phyloP scores from a whole-genome alignment of 2,888 invertebrate species.

The Heteromyza rotundicornis region DNA sequence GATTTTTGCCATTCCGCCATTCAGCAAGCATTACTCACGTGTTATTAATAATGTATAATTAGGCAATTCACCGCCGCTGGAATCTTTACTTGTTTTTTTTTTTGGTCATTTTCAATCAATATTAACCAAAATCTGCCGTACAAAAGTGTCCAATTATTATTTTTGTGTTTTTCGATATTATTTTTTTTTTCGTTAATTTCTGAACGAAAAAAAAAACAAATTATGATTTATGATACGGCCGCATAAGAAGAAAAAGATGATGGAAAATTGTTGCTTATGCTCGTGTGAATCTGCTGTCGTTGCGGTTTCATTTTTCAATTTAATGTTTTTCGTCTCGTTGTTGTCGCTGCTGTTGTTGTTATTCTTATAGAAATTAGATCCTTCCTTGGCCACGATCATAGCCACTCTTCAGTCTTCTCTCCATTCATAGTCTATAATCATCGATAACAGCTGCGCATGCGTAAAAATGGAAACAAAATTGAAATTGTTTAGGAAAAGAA shows the following conservation, averaged over 20 bases:
- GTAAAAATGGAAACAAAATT: constrained; percentile 32
- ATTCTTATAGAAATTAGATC: constrained; percentile 30
- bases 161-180: too few species aligned
- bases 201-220: too few species aligned
- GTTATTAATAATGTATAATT: constrained; percentile 17
- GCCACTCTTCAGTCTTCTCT: constrained; percentile 18
- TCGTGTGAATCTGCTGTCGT: constrained; percentile 31
- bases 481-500: constrained; percentile 16
- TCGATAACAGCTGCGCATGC: constrained; percentile 31
- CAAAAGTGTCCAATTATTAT: too few species aligned
- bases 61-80: neutral
- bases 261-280: constrained; percentile 8
- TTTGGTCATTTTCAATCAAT: too few species aligned
- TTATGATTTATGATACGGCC: constrained; percentile 17
- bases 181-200: neutral
- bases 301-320: constrained; percentile 32
- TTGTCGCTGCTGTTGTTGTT: too few species aligned
- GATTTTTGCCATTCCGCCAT: too few species aligned
- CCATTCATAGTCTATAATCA: constrained; percentile 20
- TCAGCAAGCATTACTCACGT: too few species aligned
- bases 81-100: too few species aligned
- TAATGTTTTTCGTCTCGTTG: too few species aligned
- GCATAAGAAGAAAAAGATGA: neutral
- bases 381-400: constrained; percentile 13
- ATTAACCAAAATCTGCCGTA: too few species aligned